Evolutionary conservation across 2,113 vertebrate species (phyloP).

Genomic region (Otus sunia): DNA sequence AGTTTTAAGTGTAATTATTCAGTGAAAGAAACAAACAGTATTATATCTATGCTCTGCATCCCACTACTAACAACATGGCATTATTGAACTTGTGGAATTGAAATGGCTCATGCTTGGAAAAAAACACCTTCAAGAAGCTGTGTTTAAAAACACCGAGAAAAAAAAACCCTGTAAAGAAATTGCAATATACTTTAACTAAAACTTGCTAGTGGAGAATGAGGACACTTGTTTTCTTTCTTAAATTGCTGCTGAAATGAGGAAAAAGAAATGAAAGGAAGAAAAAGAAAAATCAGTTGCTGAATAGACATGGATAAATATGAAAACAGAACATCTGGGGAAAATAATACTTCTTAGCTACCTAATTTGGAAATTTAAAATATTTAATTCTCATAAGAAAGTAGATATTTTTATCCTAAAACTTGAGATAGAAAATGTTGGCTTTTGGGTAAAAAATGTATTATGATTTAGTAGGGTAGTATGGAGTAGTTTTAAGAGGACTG

Average conservation of each 20-base stretch:
- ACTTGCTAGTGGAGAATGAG: neutral
- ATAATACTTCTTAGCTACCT: neutral
- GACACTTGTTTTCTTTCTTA: neutral
- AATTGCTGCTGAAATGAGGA: constrained; percentile 22
- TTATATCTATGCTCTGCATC: neutral
- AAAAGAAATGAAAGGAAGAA: neutral
- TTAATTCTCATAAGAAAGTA: neutral
- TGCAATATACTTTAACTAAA: constrained; percentile 28
- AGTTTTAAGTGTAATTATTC: constrained; percentile 46
- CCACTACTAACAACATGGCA: neutral
- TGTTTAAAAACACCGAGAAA: neutral
- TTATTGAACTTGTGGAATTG: neutral
- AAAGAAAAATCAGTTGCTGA: neutral
- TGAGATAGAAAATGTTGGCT: neutral
- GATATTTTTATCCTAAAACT: neutral
- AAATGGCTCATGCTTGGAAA: neutral
- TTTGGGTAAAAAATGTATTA: neutral
- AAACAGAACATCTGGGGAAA: constrained; percentile 2
- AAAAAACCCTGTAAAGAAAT: neutral
- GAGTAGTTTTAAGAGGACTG: neutral
- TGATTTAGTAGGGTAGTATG: neutral
- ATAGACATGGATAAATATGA: neutral
- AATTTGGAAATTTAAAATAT: neutral
- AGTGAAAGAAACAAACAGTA: constrained; percentile 3
- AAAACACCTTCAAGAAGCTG: neutral